Evolutionary conservation across 2,113 vertebrate species (phyloP), one percentile per base, ranked within the genome.

Genomic region (Miniopterus natalensis): DNA sequence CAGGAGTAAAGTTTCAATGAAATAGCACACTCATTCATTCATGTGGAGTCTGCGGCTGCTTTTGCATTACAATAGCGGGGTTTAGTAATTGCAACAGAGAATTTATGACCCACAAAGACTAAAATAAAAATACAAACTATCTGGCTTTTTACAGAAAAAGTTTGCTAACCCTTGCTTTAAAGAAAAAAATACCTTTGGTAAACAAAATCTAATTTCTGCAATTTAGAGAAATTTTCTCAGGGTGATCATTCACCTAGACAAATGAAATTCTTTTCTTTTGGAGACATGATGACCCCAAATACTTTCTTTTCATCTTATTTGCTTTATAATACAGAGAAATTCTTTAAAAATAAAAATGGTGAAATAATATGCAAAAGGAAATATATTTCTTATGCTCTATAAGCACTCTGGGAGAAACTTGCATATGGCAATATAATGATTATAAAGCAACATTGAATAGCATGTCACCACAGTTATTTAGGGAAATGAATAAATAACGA

Each of bases 101-200:
- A 90, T 71, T 45, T 65, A 31, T 40, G 20, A 47, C 17, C 40
- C 20, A 66, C 17, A 51, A 25, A 74, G 53, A 3, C 59, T 66
- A 29, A 89, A 36, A 49, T 63, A 90, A 66, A 92, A 94, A 81
- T 73, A 70, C 31, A 42, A 57, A 40, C 2, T 42, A 8, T 47
- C 40, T 74, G 47, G 27, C 2, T 61, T 25, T 77, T 79, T 88
- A 21, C 25, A 61, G 59, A 77, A 94, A 94, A 81, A 11, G 2
- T 74, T 57, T 87, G 25, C 15, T 66, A 29, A 66, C 63, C 47
- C 40, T 51, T 80, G 23, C 21, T 84, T 94, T 61, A 74, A 75
- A 59, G 31, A 96, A 94, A 83, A 18, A 68, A 77, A 86, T 20
- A 3, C 1, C 9, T 81, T 97, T 77, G 63, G n/a, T 49, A 92